Conservation (phyloP, 2,113 vertebrate species). For the Desmodus rotundus region DNA sequence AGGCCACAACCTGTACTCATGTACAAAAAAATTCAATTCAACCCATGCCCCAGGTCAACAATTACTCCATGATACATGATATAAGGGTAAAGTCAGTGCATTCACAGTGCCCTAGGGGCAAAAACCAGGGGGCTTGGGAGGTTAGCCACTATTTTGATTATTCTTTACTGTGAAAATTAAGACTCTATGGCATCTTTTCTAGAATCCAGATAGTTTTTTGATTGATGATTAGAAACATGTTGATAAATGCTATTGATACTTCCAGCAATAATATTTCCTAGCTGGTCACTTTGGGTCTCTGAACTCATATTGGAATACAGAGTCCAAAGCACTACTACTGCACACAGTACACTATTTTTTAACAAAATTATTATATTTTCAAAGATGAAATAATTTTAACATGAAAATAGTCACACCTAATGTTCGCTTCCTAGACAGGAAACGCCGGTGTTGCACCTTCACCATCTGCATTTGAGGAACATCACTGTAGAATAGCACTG, state of each 20-base stretch:
- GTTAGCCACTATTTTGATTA: not conserved
- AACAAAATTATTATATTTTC: not conserved
- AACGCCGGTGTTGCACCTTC: not conserved
- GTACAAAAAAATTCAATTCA: not conserved
- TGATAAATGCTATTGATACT: not conserved
- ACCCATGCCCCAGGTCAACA: constrained; percentile 14
- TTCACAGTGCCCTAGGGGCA: not conserved
- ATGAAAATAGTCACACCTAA: not conserved
- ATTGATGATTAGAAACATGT: not conserved
- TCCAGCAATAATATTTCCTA: not conserved
- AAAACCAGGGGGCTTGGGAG: not conserved
- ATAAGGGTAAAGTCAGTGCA: not conserved
- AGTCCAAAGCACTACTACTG: not conserved
- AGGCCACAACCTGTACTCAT: constrained; percentile 53
- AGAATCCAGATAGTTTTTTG: not conserved
- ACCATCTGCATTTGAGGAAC: not conserved
- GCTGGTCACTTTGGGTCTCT: not conserved
- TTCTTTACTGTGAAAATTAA: constrained; percentile 12
- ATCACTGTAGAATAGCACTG: not conserved
- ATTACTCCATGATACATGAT: not conserved
- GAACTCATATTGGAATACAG: not conserved
- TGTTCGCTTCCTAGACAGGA: not conserved
- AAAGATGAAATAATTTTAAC: not conserved
- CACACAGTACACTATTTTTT: not conserved
- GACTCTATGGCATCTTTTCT: not conserved